A percentile compares a stretch with the other conserved stretches of the same genome.
Conservation (phyloP, 2,113 vertebrate genomes). For the Macquaria ambigua region DNA sequence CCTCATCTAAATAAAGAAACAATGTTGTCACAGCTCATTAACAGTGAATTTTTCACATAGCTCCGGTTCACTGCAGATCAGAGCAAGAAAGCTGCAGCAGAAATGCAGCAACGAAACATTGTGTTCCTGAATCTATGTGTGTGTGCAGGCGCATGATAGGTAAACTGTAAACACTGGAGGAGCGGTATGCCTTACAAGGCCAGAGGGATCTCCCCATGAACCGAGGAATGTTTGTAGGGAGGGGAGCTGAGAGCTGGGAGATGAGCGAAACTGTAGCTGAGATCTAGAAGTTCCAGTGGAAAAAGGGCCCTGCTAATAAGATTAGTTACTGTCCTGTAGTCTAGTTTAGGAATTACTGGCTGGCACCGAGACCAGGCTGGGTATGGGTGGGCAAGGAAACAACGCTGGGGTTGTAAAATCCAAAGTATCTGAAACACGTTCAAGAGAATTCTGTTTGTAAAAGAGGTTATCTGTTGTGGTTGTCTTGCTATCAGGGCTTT, state of each 20-base stretch:
- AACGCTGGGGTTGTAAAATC: background rate
- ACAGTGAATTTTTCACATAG: constrained; percentile 43
- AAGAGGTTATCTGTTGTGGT: background rate
- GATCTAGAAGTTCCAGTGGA: constrained; percentile 73
- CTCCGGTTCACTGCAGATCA: constrained; percentile 43
- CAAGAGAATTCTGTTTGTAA: background rate
- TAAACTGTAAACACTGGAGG: constrained; percentile 83
- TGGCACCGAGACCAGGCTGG: background rate
- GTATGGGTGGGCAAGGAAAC: background rate
- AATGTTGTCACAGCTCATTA: constrained; percentile 22
- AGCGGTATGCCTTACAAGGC: constrained; percentile 85
- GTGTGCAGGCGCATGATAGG: constrained; percentile 55
- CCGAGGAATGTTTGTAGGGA: constrained; percentile 77
- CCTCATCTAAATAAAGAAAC: constrained; percentile 13
- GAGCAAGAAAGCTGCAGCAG: constrained; percentile 35
- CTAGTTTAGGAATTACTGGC: constrained; percentile 50
- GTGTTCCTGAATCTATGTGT: constrained; percentile 52
- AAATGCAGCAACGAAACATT: constrained; percentile 57
- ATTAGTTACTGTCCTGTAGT: constrained; percentile 37
- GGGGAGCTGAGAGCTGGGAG: constrained; percentile 47
- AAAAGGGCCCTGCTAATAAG: constrained; percentile 65
- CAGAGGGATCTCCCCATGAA: constrained; percentile 81
- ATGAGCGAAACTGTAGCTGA: constrained; percentile 33
- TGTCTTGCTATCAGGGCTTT: background rate
- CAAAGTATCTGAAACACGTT: constrained; percentile 26